These are phyloP conservation scores for Craniophora ligustri DNA, from an alignment of 2,888 invertebrate genomes.

Conservation along the genomic window DNA sequence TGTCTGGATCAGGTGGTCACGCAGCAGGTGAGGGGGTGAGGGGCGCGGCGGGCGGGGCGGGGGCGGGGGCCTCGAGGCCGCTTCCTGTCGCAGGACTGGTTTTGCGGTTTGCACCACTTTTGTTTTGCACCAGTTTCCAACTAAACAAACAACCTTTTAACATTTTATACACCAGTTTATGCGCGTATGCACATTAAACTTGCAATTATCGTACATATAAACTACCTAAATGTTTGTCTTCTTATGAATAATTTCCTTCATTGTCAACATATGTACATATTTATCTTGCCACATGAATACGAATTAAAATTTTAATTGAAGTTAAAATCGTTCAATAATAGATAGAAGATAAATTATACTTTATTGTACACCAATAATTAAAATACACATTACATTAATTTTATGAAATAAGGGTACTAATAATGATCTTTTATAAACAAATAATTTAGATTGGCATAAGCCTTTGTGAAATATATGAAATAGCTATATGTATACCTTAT, in stretches of 20 bases:
- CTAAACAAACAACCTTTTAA: constrained; percentile 78
- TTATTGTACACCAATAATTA: no score
- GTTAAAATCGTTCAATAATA: background rate
- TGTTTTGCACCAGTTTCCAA: constrained; percentile 85
- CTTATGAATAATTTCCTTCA: constrained; percentile 34
- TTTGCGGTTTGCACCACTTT: constrained; percentile 84
- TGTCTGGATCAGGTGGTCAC: constrained; percentile 85
- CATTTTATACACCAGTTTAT: constrained; percentile 61
- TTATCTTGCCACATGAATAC: constrained; percentile 11
- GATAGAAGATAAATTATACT: no score
- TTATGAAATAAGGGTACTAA: background rate
- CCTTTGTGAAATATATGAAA: background rate
- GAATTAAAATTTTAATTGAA: constrained; percentile 12
- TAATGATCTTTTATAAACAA: background rate
- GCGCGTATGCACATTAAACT: constrained; percentile 39
- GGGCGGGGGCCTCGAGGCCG: constrained; percentile 75
- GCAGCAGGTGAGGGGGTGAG: constrained; percentile 59
- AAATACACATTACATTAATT: no score
- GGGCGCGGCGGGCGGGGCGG: constrained; percentile 44
- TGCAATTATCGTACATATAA: constrained; percentile 16
- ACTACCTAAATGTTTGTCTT: constrained; percentile 37
- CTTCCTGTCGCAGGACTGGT: constrained; percentile 87
- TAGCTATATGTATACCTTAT: background rate
- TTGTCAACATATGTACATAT: constrained; percentile 25
- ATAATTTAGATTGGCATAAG: background rate